Evolutionary conservation across 1,140 invertebrate species (phyloP), one percentile per base, ranked within the genome.

Genomic region (Centruroides vittatus): DNA sequence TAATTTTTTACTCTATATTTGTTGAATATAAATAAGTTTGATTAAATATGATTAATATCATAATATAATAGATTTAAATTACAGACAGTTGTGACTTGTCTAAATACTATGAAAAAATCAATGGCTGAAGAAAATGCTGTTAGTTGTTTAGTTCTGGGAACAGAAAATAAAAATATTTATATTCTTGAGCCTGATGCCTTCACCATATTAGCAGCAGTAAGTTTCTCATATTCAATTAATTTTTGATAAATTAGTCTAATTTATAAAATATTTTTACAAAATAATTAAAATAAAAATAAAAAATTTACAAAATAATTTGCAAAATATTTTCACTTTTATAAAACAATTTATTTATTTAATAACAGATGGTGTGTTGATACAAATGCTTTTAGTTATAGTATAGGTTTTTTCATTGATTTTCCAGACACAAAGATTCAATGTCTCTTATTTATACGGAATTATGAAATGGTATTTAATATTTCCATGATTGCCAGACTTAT

Each of bases 111-210:
- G 66, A 86, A 84, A 70, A 86, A 89, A 70, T 83, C 81, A 55
- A 81, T 85, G 52, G 76, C 81, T 54, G 86, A 89, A 63, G 81
- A 83, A 61, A 81, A 84, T 71, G 82, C 84, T 3, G 80, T 89
- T 1, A 83, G 86, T 60, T 94, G 89, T 74, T 73, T 96, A 10
- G 81, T 98, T 3, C 68, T 97, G 11, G 92, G 86, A 1, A 94
- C 89, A 0, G 93, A 97, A 74, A 83, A 81, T 70, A 85, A 84
- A 61, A 82, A 87, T 67, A 76, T 96, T 54, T 82, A 89, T 65
- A 77, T 96, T 12, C 72, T 98, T 47, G 93, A 97, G 74, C 84
- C 90, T 3, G 86, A 89, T 73, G 88, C 84, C 4, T 93, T 90
- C 72, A 84, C 84, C 46, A 80, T 88, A 13, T 70, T 82, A 5